Percentiles rank a stretch among this genome's conserved stretches.
phyloP scores from a whole-genome alignment of 2,888 invertebrate genomes.

The Scaptomyza parva region DNA sequence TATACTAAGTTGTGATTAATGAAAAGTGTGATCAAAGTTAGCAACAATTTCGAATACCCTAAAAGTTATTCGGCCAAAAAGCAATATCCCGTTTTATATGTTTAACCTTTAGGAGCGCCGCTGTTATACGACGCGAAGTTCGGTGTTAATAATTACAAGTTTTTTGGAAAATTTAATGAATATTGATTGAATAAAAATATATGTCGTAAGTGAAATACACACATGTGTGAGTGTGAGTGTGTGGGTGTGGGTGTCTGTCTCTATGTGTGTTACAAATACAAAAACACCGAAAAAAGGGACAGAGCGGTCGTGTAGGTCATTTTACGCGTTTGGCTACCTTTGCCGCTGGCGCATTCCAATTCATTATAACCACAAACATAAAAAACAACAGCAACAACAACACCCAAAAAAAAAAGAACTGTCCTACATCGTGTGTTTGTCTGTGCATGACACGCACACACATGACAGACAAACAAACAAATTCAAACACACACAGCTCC shows the following conservation, averaged over 20 bases:
- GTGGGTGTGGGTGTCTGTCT: constrained; percentile 27
- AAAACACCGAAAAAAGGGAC: constrained; percentile 1
- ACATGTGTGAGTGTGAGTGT: constrained; percentile 44
- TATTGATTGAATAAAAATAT: constrained; percentile 79
- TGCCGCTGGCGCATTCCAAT: constrained; percentile 62
- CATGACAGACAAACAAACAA: constrained; percentile 14
- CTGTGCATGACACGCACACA: constrained; percentile 34
- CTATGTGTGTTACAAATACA: constrained; percentile 34
- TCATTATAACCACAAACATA: constrained; percentile 62
- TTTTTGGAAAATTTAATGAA: constrained; percentile 81
- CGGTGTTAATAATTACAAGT: constrained; percentile 67
- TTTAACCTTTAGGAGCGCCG: neutral
- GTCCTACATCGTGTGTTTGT: constrained; percentile 27
- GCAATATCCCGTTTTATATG: constrained; percentile 1
- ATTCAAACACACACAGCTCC: constrained; percentile 1
- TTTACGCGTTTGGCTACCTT: constrained; percentile 45
- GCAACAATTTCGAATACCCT: neutral
- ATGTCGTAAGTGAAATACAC: constrained; percentile 61
- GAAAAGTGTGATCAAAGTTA: neutral
- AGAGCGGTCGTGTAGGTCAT: constrained; percentile 69
- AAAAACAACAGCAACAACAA: constrained; percentile 29
- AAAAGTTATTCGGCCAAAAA: neutral
- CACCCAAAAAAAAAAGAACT: constrained; percentile 25
- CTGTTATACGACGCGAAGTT: constrained; percentile 48
- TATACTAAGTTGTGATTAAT: neutral